These are phyloP conservation scores for Ormyrus nitidulus DNA, from an alignment of 2,888 invertebrate species.

Conservation along the genomic window DNA sequence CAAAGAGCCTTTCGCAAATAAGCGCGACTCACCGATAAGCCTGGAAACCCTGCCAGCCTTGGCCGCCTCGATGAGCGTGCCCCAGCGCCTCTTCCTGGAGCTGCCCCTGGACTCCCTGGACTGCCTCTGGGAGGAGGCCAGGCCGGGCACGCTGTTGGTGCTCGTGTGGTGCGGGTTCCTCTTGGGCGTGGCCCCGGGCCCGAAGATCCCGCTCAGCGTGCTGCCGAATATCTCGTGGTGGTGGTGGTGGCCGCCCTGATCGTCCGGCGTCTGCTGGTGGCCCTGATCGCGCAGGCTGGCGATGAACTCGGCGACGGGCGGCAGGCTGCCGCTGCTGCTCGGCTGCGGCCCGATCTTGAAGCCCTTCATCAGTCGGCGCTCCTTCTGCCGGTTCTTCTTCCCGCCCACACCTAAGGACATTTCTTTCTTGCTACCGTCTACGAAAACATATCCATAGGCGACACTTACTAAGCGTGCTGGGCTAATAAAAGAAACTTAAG, in stretches of 20 bases:
- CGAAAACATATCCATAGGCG: slow-evolving; percentile 53
- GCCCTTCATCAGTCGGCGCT: slow-evolving; percentile 94
- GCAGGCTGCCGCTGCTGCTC: slow-evolving; percentile 76
- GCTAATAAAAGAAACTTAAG: slow-evolving; percentile 59
- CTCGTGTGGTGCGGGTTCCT: slow-evolving; percentile 75
- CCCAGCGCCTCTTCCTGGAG: slow-evolving; percentile 87
- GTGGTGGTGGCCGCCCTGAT: slow-evolving; percentile 76
- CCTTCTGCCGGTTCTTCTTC: slow-evolving; percentile 95
- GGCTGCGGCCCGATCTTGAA: slow-evolving; percentile 91
- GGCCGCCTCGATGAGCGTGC: slow-evolving; percentile 91
- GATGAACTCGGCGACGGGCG: slow-evolving; percentile 88
- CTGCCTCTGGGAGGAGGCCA: slow-evolving; percentile 64
- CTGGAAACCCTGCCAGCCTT: slow-evolving; percentile 88
- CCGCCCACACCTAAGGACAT: slow-evolving; percentile 86
- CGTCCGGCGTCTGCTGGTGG: slow-evolving; percentile 79
- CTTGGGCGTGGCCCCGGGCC: slow-evolving; percentile 76
- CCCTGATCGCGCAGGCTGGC: slow-evolving; percentile 77
- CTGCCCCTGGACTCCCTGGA: slow-evolving; percentile 62
- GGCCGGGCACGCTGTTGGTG: slow-evolving; percentile 71
- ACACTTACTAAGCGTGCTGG: slow-evolving; percentile 53
- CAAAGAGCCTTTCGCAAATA: too few species aligned
- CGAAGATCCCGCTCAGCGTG: slow-evolving; percentile 83
- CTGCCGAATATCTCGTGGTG: slow-evolving; percentile 82
- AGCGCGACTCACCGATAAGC: slow-evolving; percentile 80
- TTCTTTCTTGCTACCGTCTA: slow-evolving; percentile 71